These are phyloP conservation scores for Rotaria sp. DNA, from an alignment of 2,888 invertebrate species.

Conservation along the genomic window DNA sequence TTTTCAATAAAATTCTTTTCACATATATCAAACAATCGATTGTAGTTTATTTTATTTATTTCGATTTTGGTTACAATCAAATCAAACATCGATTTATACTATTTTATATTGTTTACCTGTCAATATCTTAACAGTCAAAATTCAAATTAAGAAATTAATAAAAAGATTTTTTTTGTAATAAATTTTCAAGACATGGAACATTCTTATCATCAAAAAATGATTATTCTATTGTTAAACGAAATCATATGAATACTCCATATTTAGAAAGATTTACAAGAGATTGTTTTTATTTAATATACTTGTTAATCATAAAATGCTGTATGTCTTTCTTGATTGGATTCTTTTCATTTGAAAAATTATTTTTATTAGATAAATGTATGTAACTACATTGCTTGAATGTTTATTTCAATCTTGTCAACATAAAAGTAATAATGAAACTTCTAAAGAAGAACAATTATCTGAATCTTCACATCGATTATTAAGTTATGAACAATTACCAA, in stretches of 20 bases:
- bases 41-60: conserved; percentile 41
- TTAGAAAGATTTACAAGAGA: conserved; percentile 53
- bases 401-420: conserved; percentile 49
- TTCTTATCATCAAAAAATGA: conserved; percentile 1
- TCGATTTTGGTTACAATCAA: conserved; percentile 23
- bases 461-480: background rate
- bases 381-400: conserved; percentile 48
- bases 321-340: conserved; percentile 37
- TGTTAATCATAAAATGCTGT: conserved; percentile 48
- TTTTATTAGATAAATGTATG: conserved; percentile 45
- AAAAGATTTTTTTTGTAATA: conserved; percentile 49
- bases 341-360: too few relatives aligned
- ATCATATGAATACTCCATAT: conserved; percentile 48
- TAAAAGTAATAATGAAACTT: conserved; percentile 43
- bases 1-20: background rate
- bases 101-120: conserved; percentile 25
- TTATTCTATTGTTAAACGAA: conserved; percentile 41
- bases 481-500: background rate
- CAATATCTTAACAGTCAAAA: background rate
- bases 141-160: conserved; percentile 46
- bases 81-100: conserved; percentile 14
- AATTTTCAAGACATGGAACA: background rate
- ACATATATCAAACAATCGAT: conserved; percentile 38
- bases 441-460: background rate
- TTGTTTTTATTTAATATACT: conserved; percentile 53